Base-by-base conservation (phyloP, 2,797 vertebrate genomes). In the Molossus molossus region DNA sequence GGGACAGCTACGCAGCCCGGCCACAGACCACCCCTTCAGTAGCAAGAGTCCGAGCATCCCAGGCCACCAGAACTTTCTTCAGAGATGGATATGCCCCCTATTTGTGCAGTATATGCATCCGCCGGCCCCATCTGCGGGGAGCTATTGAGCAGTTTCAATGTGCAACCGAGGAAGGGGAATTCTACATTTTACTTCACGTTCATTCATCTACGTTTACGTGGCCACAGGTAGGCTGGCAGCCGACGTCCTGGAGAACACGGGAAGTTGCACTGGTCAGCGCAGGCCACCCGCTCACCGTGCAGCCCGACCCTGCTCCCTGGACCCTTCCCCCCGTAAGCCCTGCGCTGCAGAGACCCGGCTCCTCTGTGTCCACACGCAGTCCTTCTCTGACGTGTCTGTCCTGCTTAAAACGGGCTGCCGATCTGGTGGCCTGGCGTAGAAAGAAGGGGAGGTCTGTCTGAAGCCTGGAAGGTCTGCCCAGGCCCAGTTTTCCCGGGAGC, bases 271-370 rank as follows among this genome's bases (percentile, higher is more conserved):
- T 17, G 76, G 18, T n/a, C 27, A 5, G 0, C 1, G 5, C 9
- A 18, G 27, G 12, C 58, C n/a, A 5, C 67, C 65, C 0, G n/a
- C 90, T 9, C 33, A 0, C 9, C 9, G 0, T 1, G 48, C 3
- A 7, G 20, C 70, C 3, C 0, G 27, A 69, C 45, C 48, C 73
- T 45, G 11, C 58, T 27, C 0, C 40, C 27, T 1, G 17, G 37
- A 5, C 20, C 14, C 48, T n/a, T 25, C 55, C 5, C 8, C 73
- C 37, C 0, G 0, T 4, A 27, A 70, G 8, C 23, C 29, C 55
- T 76, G 5, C 0, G 0, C 17, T 0, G 4, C 11, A 0, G 29
- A 65, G 62, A 17, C 40, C n/a, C 6, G 0, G 13, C 58, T 18
- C 29, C 45, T 27, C 65, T 25, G 27, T 25, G 4, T 55, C 29